Evolutionary conservation across 2,113 vertebrate genomes (phyloP).

Genomic region (Picathartes gymnocephalus): DNA sequence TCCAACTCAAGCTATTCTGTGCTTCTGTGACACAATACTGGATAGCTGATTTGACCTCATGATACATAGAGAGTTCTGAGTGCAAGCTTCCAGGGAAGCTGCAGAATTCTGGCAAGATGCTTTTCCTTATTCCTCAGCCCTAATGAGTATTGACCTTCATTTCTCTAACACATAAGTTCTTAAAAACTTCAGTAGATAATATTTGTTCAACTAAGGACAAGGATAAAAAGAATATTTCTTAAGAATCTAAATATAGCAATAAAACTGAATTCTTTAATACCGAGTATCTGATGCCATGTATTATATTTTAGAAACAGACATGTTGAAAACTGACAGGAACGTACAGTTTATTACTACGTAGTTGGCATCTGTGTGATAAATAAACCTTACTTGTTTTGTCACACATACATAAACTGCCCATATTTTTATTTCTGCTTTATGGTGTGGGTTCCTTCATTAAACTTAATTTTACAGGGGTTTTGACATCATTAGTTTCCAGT

Average conservation of each 20-base stretch:
- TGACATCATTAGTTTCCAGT: not conserved
- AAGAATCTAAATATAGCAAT: not conserved
- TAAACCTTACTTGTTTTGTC: not conserved
- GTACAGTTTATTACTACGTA: not conserved
- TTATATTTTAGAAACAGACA: not conserved
- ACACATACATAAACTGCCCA: not conserved
- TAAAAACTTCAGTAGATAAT: not conserved
- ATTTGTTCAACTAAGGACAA: not conserved
- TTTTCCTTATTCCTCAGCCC: not conserved
- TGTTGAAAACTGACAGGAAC: not conserved
- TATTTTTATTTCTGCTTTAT: not conserved
- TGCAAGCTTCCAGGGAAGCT: not conserved
- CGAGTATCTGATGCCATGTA: not conserved
- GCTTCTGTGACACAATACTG: not conserved
- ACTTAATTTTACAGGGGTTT: not conserved
- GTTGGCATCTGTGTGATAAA: not conserved
- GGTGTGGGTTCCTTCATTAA: not conserved
- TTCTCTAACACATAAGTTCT: not conserved
- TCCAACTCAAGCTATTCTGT: not conserved
- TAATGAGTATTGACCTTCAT: not conserved
- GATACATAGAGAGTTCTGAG: fast-evolving
- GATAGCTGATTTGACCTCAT: not conserved
- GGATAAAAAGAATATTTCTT: not conserved
- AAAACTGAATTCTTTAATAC: not conserved
- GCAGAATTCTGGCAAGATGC: not conserved